phyloP scores from a whole-genome alignment of 1,140 invertebrate species.

The Caenorhabditis tropicalis region DNA sequence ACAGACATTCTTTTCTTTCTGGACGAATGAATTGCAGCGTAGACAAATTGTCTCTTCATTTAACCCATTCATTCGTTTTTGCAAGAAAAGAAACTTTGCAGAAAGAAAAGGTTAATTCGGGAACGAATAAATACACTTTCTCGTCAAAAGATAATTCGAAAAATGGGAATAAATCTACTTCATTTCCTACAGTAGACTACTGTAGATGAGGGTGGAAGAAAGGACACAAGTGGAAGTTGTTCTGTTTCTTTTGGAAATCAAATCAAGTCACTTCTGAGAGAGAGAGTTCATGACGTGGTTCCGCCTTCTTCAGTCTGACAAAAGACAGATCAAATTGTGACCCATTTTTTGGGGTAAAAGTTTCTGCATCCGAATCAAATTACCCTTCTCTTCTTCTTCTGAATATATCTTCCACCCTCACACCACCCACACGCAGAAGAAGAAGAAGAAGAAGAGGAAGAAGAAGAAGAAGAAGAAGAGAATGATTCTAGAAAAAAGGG shows the following conservation, averaged over 20 bases:
- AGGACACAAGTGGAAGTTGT: neutral
- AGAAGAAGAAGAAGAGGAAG: neutral
- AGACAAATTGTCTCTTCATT: neutral
- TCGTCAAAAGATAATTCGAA: neutral
- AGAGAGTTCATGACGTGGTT: slow-evolving; percentile 9
- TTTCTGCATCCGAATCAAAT: slow-evolving; percentile 33
- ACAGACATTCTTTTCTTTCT: neutral
- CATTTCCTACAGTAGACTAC: slow-evolving; percentile 15
- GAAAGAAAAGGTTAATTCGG: slow-evolving; percentile 13
- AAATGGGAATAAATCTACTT: neutral
- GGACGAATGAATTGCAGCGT: neutral
- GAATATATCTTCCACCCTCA: slow-evolving; percentile 16
- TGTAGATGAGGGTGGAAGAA: neutral
- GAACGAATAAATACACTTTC: neutral
- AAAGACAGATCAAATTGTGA: slow-evolving; percentile 39
- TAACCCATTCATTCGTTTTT: too few species aligned
- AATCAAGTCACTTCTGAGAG: slow-evolving; percentile 39
- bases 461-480: neutral
- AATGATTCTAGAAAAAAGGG: neutral
- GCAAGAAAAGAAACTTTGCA: neutral
- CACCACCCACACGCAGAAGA: neutral
- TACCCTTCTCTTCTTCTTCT: slow-evolving; percentile 36
- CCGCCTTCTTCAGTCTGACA: neutral
- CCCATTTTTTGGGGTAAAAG: slow-evolving; percentile 35
- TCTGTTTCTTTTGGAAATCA: slow-evolving; percentile 3